These are phyloP conservation scores for Ophioninae sp. DNA, from an alignment of 2,888 invertebrate genomes.

Conservation along the genomic window DNA sequence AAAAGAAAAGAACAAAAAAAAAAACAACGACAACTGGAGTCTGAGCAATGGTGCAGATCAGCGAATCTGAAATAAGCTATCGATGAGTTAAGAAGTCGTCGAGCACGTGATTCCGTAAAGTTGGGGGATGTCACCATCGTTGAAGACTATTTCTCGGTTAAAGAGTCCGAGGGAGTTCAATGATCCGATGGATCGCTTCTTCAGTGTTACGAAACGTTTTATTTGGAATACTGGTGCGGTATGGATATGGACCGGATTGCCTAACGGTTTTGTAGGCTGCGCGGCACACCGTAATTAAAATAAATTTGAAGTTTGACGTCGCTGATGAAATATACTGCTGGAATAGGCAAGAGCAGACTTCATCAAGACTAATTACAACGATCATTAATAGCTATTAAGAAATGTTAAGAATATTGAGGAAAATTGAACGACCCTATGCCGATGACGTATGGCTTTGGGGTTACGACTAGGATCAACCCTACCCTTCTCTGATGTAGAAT, in stretches of 20 bases:
- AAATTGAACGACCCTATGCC: neutral
- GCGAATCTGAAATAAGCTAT: neutral
- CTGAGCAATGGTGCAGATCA: neutral
- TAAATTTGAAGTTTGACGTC: conserved; percentile 67
- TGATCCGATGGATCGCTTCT: neutral
- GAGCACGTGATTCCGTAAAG: neutral
- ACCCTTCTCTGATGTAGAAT: no score
- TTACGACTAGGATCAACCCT: neutral
- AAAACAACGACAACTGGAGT: no score
- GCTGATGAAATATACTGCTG: conserved; percentile 34
- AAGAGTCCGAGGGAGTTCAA: neutral
- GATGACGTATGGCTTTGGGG: neutral
- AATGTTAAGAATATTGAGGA: conserved; percentile 8
- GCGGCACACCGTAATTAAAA: conserved; percentile 68
- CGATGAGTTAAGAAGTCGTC: neutral
- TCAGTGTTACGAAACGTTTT: neutral
- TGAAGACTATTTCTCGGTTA: neutral
- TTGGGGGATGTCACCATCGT: neutral
- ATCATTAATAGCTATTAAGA: conserved; percentile 72
- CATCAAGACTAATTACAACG: conserved; percentile 67
- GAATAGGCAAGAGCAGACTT: conserved; percentile 62
- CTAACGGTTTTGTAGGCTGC: conserved; percentile 3
- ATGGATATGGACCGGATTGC: neutral
- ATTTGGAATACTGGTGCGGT: neutral
- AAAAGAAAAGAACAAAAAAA: no score